These are phyloP conservation scores for Willisornis vidua DNA, from an alignment of 2,113 vertebrate species.

Conservation along the genomic window DNA sequence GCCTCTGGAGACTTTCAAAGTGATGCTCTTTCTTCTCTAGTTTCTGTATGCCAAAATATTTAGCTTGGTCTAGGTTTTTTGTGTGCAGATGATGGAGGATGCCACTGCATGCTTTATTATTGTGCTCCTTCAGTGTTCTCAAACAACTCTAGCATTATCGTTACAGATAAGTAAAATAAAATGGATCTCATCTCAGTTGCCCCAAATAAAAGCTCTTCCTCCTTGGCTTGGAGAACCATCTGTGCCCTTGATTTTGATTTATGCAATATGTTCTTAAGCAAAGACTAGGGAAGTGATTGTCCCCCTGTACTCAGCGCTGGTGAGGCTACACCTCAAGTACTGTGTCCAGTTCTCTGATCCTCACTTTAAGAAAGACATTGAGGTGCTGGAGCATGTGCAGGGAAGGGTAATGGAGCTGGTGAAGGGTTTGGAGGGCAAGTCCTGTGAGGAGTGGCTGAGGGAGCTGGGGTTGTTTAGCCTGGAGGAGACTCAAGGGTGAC, in stretches of 20 bases:
- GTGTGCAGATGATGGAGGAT: neutral
- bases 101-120: neutral
- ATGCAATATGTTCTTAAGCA: neutral
- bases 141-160: neutral
- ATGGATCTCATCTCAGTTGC: neutral
- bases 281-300: neutral
- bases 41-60: neutral
- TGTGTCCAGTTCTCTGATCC: neutral
- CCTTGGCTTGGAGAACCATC: neutral
- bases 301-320: neutral
- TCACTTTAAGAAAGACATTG: neutral
- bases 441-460: neutral
- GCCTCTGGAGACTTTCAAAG: conserved; percentile 14
- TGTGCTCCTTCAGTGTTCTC: neutral
- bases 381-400: neutral
- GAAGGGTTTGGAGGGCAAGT: neutral
- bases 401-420: neutral
- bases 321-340: neutral
- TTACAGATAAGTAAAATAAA: neutral
- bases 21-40: neutral
- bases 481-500: neutral
- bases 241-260: neutral
- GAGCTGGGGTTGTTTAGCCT: neutral
- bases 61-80: neutral
- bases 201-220: neutral